These are phyloP conservation scores for Neogobius melanostomus DNA, from an alignment of 2,113 vertebrate genomes.

Conservation along the genomic window DNA sequence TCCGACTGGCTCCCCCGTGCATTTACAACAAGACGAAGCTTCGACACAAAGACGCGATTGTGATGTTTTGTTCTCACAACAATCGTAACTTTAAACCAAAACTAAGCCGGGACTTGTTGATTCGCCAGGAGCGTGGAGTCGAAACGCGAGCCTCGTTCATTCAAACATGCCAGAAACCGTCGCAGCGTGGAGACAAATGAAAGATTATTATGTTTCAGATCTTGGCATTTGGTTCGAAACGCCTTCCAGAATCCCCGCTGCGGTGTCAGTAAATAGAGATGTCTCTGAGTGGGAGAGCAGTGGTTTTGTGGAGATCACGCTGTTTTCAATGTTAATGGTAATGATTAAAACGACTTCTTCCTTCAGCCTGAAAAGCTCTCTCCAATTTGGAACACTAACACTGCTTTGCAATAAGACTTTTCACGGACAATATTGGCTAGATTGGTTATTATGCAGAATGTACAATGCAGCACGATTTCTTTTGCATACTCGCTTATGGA, in stretches of 20 bases:
- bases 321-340: not conserved
- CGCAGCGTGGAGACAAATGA: not conserved
- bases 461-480: not conserved
- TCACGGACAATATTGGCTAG: not conserved
- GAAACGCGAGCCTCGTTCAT: not conserved
- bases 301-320: not conserved
- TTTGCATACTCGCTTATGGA: no score
- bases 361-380: not conserved
- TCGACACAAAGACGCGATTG: not conserved
- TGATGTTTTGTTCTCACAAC: not conserved
- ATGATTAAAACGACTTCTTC: not conserved
- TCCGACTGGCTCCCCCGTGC: not conserved
- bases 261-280: conserved; percentile 6
- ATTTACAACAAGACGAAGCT: not conserved
- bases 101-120: not conserved
- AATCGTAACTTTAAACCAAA: conserved; percentile 1
- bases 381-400: not conserved
- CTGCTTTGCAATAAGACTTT: not conserved
- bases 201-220: not conserved
- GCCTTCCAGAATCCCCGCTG: not conserved
- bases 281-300: not conserved
- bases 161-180: not conserved
- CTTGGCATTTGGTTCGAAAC: not conserved
- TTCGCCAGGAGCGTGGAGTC: not conserved
- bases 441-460: no score